Percentiles rank a stretch among this genome's conserved stretches.
Conservation (phyloP, 2,888 invertebrate species). For the Tipula vernalis region DNA sequence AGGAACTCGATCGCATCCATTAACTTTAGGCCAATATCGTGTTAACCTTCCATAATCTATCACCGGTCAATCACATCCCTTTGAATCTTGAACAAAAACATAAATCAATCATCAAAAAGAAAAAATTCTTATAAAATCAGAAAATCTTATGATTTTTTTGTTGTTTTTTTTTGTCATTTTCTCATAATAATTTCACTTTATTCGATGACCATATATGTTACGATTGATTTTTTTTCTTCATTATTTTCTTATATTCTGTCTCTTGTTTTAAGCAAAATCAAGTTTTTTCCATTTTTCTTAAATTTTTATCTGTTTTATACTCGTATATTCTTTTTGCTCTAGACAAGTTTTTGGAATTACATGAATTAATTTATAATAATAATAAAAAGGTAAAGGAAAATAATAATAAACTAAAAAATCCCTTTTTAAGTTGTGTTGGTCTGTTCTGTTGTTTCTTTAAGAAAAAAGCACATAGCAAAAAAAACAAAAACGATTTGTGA, state of each 20-base stretch:
- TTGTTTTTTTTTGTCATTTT: not conserved
- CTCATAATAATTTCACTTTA: slow-evolving; percentile 4
- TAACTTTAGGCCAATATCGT: not conserved
- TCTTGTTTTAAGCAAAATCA: not conserved
- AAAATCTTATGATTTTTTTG: not conserved
- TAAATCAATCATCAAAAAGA: not conserved
- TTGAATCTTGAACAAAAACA: not conserved
- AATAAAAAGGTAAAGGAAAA: not conserved
- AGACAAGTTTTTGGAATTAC: not conserved
- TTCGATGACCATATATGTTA: not conserved
- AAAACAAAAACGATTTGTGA: not conserved
- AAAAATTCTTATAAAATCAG: not conserved
- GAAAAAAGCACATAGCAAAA: not conserved
- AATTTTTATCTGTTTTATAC: not conserved
- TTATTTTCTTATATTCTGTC: not conserved
- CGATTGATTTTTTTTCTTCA: not conserved
- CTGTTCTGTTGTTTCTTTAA: not conserved
- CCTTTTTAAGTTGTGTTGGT: not conserved
- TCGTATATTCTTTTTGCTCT: not conserved
- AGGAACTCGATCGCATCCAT: not conserved
- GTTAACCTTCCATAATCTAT: not conserved
- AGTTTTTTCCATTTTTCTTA: not conserved
- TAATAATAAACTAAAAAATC: not conserved
- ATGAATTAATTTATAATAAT: slow-evolving; percentile 4
- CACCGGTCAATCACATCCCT: not conserved